Evolutionary conservation across 2,888 invertebrate genomes (phyloP).

Genomic region (Eristalinus sepulchralis): DNA sequence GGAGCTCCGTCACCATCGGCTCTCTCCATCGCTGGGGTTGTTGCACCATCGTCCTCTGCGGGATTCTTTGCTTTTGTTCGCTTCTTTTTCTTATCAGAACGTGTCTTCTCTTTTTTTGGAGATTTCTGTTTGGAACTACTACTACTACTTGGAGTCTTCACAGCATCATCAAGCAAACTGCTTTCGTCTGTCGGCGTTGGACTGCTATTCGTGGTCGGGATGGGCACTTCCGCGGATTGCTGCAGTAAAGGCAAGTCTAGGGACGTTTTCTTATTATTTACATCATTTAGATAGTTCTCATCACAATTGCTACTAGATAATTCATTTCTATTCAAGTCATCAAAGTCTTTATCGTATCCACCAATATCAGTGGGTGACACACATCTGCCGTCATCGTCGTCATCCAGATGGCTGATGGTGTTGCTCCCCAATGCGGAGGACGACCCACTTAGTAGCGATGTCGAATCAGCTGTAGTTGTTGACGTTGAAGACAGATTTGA

Average conservation of each 20-base stretch:
- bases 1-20: constrained; percentile 73
- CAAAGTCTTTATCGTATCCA: constrained; percentile 26
- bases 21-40: constrained; percentile 72
- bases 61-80: constrained; percentile 74
- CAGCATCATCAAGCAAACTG: constrained; percentile 77
- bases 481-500: constrained; percentile 74
- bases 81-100: constrained; percentile 73
- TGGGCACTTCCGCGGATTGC: constrained; percentile 73
- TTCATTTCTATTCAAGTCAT: constrained; percentile 54
- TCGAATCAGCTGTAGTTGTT: constrained; percentile 71
- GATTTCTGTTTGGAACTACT: constrained; percentile 66
- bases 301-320: constrained; percentile 48
- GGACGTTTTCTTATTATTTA: constrained; percentile 72
- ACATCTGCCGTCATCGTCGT: constrained; percentile 67
- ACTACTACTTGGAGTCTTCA: constrained; percentile 59
- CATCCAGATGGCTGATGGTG: constrained; percentile 34
- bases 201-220: constrained; percentile 77
- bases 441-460: constrained; percentile 2
- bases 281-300: constrained; percentile 61
- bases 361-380: constrained; percentile 60
- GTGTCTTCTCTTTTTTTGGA: constrained; percentile 61
- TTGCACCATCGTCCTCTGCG: constrained; percentile 47
- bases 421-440: constrained; percentile 69
- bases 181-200: constrained; percentile 80
- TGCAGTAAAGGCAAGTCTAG: constrained; percentile 77